A percentile compares a stretch with the other conserved stretches of the same genome.
These are phyloP conservation scores for Taphrorychus bicolor DNA, from an alignment of 2,888 invertebrate species.

Conservation along the genomic window DNA sequence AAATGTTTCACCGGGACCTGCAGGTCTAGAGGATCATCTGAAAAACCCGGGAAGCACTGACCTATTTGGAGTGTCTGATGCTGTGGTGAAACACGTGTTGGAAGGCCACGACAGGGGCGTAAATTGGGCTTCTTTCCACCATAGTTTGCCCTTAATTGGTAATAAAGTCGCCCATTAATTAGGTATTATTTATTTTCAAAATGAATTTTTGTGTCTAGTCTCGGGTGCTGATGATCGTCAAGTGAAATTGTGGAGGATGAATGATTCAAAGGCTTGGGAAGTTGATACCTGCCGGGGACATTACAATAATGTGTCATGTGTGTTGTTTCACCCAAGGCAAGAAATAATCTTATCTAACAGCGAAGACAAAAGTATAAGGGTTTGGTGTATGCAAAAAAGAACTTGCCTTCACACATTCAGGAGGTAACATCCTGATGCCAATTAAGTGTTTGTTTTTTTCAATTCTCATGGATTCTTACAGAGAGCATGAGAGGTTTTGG, in stretches of 20 bases:
- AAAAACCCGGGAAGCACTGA: conserved; percentile 89
- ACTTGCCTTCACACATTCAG: conserved; percentile 91
- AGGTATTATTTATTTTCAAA: no score
- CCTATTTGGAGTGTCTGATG: conserved; percentile 95
- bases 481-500: conserved; percentile 98
- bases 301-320: conserved; percentile 99
- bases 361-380: conserved; percentile 96
- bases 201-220: conserved; percentile 64
- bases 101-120: conserved; percentile 97
- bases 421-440: conserved; percentile 15
- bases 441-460: not conserved
- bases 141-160: conserved; percentile 73
- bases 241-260: conserved; percentile 98
- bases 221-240: conserved; percentile 99
- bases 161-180: not conserved
- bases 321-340: conserved; percentile 95
- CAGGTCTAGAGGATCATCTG: conserved; percentile 86
- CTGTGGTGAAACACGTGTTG: conserved; percentile 87
- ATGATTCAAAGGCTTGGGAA: conserved; percentile 98
- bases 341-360: conserved; percentile 97
- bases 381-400: conserved; percentile 98
- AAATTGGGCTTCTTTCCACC: conserved; percentile 98
- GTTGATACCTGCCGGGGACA: conserved; percentile 99
- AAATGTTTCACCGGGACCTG: conserved; percentile 95
- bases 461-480: conserved; percentile 44